Evolutionary conservation across 2,888 invertebrate genomes (phyloP).

Genomic region (Smittia aterrima): DNA sequence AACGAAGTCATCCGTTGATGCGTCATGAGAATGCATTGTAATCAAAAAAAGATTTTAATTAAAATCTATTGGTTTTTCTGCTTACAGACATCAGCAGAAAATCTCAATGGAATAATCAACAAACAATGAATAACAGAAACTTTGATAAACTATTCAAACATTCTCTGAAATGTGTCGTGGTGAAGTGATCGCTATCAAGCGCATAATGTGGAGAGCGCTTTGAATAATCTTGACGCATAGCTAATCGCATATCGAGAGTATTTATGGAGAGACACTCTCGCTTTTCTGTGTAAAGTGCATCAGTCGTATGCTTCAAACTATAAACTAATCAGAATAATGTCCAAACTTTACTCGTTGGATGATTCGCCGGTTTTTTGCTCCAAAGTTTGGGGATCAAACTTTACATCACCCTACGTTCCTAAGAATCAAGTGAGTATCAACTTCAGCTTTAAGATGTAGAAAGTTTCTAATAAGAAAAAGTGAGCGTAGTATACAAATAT

Average conservation of each 20-base stretch:
- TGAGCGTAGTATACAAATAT: too few species aligned
- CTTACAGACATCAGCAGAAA: too few species aligned
- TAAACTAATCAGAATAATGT: constrained; percentile 17
- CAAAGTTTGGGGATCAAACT: constrained; percentile 20
- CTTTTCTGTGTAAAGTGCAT: background rate
- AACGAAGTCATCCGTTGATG: too few species aligned
- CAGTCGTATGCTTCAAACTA: too few species aligned
- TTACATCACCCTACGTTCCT: constrained; percentile 9
- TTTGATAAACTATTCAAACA: background rate
- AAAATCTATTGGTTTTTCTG: too few species aligned
- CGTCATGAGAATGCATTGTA: too few species aligned
- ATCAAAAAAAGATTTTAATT: too few species aligned
- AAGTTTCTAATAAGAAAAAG: background rate
- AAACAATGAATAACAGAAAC: background rate
- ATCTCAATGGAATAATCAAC: background rate
- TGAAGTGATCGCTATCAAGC: constrained; percentile 12
- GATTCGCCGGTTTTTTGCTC: constrained; percentile 28
- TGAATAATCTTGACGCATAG: background rate
- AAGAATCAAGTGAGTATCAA: constrained; percentile 24
- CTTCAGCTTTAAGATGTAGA: too few species aligned
- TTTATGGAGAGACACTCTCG: background rate
- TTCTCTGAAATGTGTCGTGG: constrained; percentile 23
- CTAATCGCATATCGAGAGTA: background rate
- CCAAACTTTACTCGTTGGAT: constrained; percentile 14
- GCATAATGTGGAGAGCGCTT: constrained; percentile 1